Conservation (phyloP, 2,888 invertebrate genomes). For the Rambutsinella grinnellia region DNA sequence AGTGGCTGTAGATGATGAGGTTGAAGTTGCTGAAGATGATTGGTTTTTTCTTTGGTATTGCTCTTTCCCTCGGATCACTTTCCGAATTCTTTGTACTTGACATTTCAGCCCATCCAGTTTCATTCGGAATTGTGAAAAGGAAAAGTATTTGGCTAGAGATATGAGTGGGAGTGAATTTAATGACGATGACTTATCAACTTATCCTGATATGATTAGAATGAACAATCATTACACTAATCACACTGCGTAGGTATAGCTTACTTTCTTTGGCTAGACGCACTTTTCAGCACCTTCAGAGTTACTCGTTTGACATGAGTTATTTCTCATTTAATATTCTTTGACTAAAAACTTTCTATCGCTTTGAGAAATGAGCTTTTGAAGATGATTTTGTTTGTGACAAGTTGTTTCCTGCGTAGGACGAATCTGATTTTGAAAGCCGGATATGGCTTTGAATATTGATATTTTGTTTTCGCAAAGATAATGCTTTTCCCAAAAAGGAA, state of each 20-base stretch:
- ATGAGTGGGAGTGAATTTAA: neutral
- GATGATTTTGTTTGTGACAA: neutral
- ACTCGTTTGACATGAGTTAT: neutral
- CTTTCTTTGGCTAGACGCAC: neutral
- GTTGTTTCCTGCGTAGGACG: neutral
- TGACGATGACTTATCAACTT: neutral
- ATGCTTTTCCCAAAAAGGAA: too few species aligned
- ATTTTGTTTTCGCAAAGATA: neutral
- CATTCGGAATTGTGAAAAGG: conserved; percentile 34
- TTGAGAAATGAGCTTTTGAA: neutral
- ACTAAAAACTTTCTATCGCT: neutral
- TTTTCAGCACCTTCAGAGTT: neutral
- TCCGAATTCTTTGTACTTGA: conserved; percentile 46
- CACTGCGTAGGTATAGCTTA: neutral
- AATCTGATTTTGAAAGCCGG: neutral
- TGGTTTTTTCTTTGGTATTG: conserved; percentile 2
- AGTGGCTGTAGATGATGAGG: neutral
- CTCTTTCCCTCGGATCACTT: conserved; percentile 48
- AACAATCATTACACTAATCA: neutral
- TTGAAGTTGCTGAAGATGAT: conserved; percentile 1
- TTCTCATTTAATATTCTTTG: neutral
- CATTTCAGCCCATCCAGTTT: conserved; percentile 52
- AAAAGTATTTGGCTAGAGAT: neutral
- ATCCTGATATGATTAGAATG: neutral
- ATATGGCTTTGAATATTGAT: neutral